phyloP scores from a whole-genome alignment of 64 coral and sea anemone species.

The Actinia tenebrosa region DNA sequence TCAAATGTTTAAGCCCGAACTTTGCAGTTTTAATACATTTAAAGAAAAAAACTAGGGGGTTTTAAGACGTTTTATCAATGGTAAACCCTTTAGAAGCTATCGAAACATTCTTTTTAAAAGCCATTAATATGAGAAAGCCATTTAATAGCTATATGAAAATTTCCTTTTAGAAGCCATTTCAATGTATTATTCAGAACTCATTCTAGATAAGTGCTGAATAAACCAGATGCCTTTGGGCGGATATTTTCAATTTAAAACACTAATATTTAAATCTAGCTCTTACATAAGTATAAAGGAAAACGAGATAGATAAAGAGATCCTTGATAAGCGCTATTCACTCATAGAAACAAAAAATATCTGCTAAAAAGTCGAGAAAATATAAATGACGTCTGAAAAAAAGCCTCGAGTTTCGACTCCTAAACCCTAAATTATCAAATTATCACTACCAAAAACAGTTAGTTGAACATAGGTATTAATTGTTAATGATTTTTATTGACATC shows the following conservation, averaged over 20 bases:
- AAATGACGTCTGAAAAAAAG: not conserved
- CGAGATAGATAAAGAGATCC: not conserved
- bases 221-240: conserved; percentile 13
- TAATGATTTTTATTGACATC: not conserved
- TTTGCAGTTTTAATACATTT: not conserved
- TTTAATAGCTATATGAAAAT: not conserved
- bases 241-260: conserved; percentile 18
- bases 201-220: not conserved
- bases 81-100: not conserved
- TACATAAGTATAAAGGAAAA: conserved; percentile 13
- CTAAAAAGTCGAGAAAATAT: not conserved
- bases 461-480: not conserved
- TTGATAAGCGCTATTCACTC: not conserved
- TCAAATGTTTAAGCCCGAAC: not conserved
- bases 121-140: conserved; percentile 10
- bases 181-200: not conserved
- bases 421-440: not conserved
- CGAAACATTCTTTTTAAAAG: not conserved
- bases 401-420: not conserved
- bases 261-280: conserved; percentile 4
- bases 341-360: not conserved
- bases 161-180: not conserved
- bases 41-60: not conserved
- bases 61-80: not conserved
- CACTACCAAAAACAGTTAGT: not conserved